phyloP scores from a whole-genome alignment of 2,888 invertebrate genomes.

The Acrobasis repandana region DNA sequence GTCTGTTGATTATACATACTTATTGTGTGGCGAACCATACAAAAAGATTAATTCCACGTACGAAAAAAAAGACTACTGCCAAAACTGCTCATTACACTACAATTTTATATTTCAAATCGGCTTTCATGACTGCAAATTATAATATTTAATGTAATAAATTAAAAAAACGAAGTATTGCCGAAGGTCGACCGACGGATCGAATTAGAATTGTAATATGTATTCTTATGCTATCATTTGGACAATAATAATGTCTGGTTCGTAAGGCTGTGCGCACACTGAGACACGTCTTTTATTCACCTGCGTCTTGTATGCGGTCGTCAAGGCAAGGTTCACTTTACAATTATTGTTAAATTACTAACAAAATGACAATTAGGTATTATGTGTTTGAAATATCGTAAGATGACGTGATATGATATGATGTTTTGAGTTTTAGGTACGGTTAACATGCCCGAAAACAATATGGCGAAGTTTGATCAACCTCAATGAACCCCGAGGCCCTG shows the following conservation, averaged over 20 bases:
- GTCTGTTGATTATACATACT: no score
- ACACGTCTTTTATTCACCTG: not conserved
- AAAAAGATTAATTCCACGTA: no score
- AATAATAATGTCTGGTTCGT: constrained; percentile 11
- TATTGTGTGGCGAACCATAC: no score
- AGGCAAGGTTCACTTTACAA: no score
- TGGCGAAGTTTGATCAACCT: no score
- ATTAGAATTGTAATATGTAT: constrained; percentile 49
- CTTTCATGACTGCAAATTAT: constrained; percentile 35
- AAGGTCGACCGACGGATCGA: constrained; percentile 43
- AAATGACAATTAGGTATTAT: not conserved
- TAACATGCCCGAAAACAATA: no score
- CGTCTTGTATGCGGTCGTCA: no score
- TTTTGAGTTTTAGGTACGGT: no score
- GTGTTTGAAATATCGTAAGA: no score
- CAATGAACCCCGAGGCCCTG: no score
- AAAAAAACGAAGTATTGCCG: constrained; percentile 38
- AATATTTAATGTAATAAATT: constrained; percentile 44
- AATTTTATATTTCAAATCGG: constrained; percentile 20
- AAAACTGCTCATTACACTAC: constrained; percentile 9
- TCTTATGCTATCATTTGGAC: constrained; percentile 6
- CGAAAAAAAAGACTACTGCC: not conserved
- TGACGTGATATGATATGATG: no score
- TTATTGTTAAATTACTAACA: not conserved
- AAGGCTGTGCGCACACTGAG: not conserved